Base-by-base conservation (phyloP, 1,140 invertebrate species). In the Drosophila subpulchrella region DNA sequence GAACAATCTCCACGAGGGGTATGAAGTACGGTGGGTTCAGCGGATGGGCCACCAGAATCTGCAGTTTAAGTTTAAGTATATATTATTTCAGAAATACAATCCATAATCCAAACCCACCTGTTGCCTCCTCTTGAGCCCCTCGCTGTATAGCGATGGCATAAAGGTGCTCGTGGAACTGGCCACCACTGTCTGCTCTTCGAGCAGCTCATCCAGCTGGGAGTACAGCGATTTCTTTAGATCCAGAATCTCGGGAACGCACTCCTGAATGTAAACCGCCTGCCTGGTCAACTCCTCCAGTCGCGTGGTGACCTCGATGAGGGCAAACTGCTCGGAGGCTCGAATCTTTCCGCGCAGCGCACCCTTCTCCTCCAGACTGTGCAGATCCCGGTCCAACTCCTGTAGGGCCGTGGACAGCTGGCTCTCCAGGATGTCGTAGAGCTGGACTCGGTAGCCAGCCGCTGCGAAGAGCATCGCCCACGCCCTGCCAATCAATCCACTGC, bases 391-490 rank as follows among this genome's bases (percentile, higher is more conserved):
- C 51, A 98, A 96, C 77, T 97, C 95, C 24, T 93, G 93, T 0
- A 98, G 91, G 0, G 97, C 97, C 27, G 94, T 94, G 3, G 93
- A 91, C 13, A 98, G 94, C 92, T 97, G 96, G 36, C 95, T 93
- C 11, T 94, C 93, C 32, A 96, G 93, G 38, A 98, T 95, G 91
- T 99, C 98, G 91, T 96, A 99, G 30, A 99, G 93, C 12, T 93
- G 93, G 8, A 99, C 97, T 75, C 96, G 93, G 92, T 98, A 98
- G 4, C 97, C 97, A 20, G 95, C 97, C 12, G 96, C 95, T 0
- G 97, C 97, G 92, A 98, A 99, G 2, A 99, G 93, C 97, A 99
- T 98, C 0, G 98, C 95, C 97, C 97, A 99, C 90, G 97, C 98
- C 50, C 96, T 94, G 4, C 98, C 98, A 70, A 99, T 98, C 27